These are phyloP conservation scores for Platycnemis pennipes DNA, from an alignment of 2,888 invertebrate genomes.

Conservation along the genomic window DNA sequence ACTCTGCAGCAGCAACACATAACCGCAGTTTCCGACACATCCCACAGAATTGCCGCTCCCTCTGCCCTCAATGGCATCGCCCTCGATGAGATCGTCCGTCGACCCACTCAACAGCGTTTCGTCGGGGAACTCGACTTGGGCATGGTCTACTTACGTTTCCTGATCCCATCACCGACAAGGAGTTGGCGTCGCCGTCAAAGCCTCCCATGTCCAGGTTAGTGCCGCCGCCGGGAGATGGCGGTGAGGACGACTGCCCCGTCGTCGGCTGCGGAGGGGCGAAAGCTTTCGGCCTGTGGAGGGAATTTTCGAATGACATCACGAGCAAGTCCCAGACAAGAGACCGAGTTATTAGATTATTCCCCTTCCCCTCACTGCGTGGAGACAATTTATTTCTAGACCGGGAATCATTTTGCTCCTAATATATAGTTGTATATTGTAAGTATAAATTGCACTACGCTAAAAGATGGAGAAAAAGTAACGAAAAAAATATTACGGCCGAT, in stretches of 20 bases:
- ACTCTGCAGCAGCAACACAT: too few relatives aligned
- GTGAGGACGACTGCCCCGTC: conserved; percentile 52
- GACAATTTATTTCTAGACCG: too few relatives aligned
- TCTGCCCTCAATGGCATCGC: not conserved
- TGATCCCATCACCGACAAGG: conserved; percentile 42
- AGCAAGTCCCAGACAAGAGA: not conserved
- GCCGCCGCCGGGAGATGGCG: conserved; percentile 68
- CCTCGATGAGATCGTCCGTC: not conserved
- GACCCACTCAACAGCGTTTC: not conserved
- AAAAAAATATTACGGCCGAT: too few relatives aligned
- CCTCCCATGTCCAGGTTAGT: conserved; percentile 29
- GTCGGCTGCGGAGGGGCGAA: conserved; percentile 66
- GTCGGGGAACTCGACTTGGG: not conserved
- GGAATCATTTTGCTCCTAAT: too few relatives aligned
- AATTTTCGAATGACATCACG: not conserved
- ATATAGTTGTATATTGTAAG: too few relatives aligned
- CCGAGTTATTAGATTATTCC: too few relatives aligned
- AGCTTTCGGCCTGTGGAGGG: conserved; percentile 39
- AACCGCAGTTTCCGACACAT: too few relatives aligned
- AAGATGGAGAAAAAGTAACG: too few relatives aligned
- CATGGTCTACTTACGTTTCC: conserved; percentile 48
- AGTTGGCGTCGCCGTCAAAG: conserved; percentile 55
- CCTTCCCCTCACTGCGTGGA: too few relatives aligned
- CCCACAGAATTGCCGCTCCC: too few relatives aligned
- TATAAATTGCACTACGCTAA: too few relatives aligned